Evolutionary conservation across 1,140 invertebrate genomes (phyloP), one percentile per base, ranked within the genome.

Genomic region (Lordiphosa clarofinis): DNA sequence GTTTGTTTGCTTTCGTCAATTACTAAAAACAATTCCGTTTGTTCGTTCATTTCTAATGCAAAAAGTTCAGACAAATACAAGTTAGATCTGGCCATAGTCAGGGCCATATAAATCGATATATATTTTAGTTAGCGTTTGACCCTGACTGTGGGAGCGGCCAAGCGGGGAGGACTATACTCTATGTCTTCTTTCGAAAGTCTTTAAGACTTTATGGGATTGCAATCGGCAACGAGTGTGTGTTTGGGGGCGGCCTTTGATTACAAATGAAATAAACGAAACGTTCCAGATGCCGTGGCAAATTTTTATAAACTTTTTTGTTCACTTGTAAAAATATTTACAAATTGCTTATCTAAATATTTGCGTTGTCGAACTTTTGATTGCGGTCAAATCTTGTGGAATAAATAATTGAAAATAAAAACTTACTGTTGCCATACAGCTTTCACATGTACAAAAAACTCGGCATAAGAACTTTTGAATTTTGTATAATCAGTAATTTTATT

Each of bases 281-380:
- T 84, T 82, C 78, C 76, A 82, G 76, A 82, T 82, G 78, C 72
- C 71, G 37, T 31, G 42, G 56, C 43, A 58, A 37, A 31, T 82
- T 82, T 82, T 82, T 82, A 82, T 84, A 82, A 82, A 82, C 76
- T 82, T 81, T 64, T 81, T 55, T 19, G 12, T 64, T 56, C 63
- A 69, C 54, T 82, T 82, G 78, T 82, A 82, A 82, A 76, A 84
- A 82, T 82, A 82, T 82, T 82, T 82, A 82, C 76, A 69, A 64
- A 69, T 56, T 76, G 56, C 46, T 76, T 76, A 76, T 61, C 60
- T 72, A 82, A 82, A 82, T 82, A 82, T 82, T 84, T 82, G 72
- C 59, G 6, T 56, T 52, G 8, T 28, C 36, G 47, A 31, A 55
- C 54, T 58, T 24, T 57, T 49, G 52, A 56, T 61, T 60, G 58